phyloP scores from a whole-genome alignment of 2,888 invertebrate species.

The Junonia oenone region DNA sequence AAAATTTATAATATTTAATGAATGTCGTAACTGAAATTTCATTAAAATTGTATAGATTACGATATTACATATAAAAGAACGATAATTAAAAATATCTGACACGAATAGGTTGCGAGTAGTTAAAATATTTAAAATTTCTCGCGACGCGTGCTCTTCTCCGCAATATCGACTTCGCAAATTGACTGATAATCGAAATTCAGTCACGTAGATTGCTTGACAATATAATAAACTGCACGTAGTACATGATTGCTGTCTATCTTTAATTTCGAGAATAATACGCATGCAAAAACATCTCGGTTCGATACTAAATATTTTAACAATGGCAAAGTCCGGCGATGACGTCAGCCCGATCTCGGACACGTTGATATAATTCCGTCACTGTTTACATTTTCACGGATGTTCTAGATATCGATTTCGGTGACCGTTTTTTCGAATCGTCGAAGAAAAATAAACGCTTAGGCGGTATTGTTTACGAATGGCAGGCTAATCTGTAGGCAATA shows the following conservation, averaged over 20 bases:
- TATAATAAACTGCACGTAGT: slow-evolving; percentile 15
- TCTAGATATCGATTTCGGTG: background rate
- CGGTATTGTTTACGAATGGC: background rate
- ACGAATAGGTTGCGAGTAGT: background rate
- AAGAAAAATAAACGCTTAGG: background rate
- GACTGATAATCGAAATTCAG: slow-evolving; percentile 20
- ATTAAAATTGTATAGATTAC: background rate
- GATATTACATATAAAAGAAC: background rate
- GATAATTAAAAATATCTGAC: background rate
- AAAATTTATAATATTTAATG: background rate
- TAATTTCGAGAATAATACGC: slow-evolving; percentile 1
- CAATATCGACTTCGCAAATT: slow-evolving; percentile 23
- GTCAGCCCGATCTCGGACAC: slow-evolving; percentile 9
- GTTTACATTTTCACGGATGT: slow-evolving; percentile 1
- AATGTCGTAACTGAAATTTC: background rate
- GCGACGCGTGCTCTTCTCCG: slow-evolving; percentile 15
- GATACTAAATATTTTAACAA: slow-evolving; percentile 4
- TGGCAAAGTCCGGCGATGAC: slow-evolving; percentile 14
- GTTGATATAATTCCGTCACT: slow-evolving; percentile 8
- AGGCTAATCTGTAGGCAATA: slow-evolving; percentile 5
- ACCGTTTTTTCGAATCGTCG: background rate
- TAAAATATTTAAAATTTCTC: background rate
- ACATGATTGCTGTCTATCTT: slow-evolving; percentile 1
- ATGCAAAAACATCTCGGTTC: slow-evolving; percentile 2
- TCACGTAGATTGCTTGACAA: slow-evolving; percentile 26